phyloP scores from a whole-genome alignment of 1,140 invertebrate species.

The Coptotermes formosanus region DNA sequence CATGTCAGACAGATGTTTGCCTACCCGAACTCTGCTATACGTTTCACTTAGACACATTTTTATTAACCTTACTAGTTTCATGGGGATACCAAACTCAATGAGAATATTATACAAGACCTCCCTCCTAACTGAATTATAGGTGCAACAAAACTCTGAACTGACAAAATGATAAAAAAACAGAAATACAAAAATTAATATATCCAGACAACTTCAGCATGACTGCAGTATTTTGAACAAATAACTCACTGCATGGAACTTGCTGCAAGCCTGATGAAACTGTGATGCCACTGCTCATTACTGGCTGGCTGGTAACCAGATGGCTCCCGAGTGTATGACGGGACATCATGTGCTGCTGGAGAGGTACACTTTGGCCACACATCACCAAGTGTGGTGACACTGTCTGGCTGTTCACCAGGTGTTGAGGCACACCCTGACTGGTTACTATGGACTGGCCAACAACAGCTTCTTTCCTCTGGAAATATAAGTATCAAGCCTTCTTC shows the following conservation, averaged over 20 bases:
- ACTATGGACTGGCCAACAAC: background rate
- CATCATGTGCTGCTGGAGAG: constrained; percentile 14
- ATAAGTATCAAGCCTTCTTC: background rate
- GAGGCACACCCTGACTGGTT: background rate
- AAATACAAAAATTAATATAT: background rate
- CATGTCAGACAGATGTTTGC: no score
- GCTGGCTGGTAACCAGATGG: constrained; percentile 28
- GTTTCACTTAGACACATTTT: no score
- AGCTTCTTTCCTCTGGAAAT: background rate
- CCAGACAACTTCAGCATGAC: background rate
- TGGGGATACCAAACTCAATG: no score
- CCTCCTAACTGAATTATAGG: no score
- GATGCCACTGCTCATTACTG: constrained; percentile 26
- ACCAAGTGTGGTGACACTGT: constrained; percentile 22
- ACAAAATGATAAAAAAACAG: background rate
- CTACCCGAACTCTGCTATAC: no score
- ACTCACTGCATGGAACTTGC: constrained; percentile 23
- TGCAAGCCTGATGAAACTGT: background rate
- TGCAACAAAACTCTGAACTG: background rate
- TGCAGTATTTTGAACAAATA: background rate
- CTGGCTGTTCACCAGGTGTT: constrained; percentile 28
- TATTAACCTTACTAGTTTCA: no score
- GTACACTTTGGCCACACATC: background rate
- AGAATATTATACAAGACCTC: no score
- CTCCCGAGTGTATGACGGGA: background rate